Base-by-base conservation (phyloP, 2,797 vertebrate species). In the Pangasius krempfi region DNA sequence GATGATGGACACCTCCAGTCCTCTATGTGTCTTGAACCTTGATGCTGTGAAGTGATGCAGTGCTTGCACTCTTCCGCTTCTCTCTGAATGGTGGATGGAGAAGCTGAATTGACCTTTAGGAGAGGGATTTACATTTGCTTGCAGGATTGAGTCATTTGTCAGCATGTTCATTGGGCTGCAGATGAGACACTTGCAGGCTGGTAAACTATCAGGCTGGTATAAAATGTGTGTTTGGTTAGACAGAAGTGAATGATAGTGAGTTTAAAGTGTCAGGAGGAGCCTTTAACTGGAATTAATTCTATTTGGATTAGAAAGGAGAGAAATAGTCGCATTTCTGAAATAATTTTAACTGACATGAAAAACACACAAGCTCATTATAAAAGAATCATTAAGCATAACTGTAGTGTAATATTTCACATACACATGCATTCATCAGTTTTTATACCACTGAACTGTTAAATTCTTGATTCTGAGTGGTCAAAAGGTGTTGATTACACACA, bases 71-170 rank as follows among this genome's bases (percentile, higher is more conserved):
- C 70, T 64, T 58, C 13, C 70, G 30, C 47, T 62, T 60, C 81
- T 72, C 70, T 87, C 85, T 25, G 81, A 78, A 72, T 80, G 73
- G 37, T 56, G 33, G 62, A 44, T 20, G 54, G 68, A 91, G 89
- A 52, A 75, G 75, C 84, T 25, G 66, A 58, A 76, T 86, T 90
- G 76, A 91, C 87, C 88, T 90, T 90, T 86, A 87, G 84, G 47
- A 76, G 73, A 87, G 40, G 64, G 62, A 90, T 89, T 88, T 89
- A 89, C 68, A 81, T 90, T 84, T 88, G 37, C 54, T 50, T 25
- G 83, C 58, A 80, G 73, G 83, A 87, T 76, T 85, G 88, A 88
- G 75, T 81, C 76, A 76, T 89, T 75, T 78, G 64, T 89, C 88
- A 89, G 73, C 72, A 25, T 30, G 73, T 78, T 86, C 70, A n/a